Evolutionary conservation across 2,888 invertebrate genomes (phyloP).

Genomic region (Automeris io): DNA sequence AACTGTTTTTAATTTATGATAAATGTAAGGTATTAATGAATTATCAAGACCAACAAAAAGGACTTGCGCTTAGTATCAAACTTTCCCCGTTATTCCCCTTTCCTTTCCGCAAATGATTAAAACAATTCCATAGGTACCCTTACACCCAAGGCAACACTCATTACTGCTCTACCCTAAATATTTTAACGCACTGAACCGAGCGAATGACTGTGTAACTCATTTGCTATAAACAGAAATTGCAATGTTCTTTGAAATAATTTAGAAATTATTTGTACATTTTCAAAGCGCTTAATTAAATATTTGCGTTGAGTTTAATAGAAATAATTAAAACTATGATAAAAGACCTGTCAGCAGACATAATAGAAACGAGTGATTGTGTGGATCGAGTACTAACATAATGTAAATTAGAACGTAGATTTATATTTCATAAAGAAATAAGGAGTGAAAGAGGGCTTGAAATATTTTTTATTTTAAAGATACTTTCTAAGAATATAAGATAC

Average conservation of each 20-base stretch:
- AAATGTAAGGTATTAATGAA: background rate
- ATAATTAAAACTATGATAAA: too few species aligned
- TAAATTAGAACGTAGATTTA: too few species aligned
- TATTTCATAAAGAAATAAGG: too few species aligned
- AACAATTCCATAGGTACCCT: conserved; percentile 30
- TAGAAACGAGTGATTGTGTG: too few species aligned
- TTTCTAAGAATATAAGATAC: too few species aligned
- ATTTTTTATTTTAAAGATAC: too few species aligned
- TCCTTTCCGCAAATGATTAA: conserved; percentile 25
- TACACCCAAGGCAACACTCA: conserved; percentile 19
- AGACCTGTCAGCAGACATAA: too few species aligned
- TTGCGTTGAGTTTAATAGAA: background rate
- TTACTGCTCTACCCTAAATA: conserved; percentile 35
- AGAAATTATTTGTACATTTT: background rate
- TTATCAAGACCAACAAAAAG: too few species aligned
- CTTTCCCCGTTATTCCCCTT: background rate
- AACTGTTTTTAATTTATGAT: background rate
- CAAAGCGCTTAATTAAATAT: background rate
- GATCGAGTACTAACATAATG: too few species aligned
- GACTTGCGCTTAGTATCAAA: too few species aligned
- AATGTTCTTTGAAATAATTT: conserved; percentile 1
- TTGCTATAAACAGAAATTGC: conserved; percentile 1
- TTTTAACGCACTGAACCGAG: conserved; percentile 19
- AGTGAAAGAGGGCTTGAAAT: too few species aligned
- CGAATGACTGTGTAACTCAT: conserved; percentile 1